Evolutionary conservation across 2,888 invertebrate species (phyloP), one percentile per base, ranked within the genome.

Genomic region (Ceratothoa steindachneri): DNA sequence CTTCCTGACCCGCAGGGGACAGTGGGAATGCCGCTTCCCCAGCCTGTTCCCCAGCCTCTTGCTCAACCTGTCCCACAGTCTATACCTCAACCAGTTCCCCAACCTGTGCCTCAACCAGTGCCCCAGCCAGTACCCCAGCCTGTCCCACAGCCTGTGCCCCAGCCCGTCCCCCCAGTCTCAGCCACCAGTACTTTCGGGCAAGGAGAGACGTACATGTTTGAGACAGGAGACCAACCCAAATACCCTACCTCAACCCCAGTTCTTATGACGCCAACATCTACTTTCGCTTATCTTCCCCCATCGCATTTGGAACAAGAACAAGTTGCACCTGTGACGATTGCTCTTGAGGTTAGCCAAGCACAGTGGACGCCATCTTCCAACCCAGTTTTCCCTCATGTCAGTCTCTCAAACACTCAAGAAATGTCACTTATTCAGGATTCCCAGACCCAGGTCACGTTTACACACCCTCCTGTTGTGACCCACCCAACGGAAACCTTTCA

Each of bases 121-220:
- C 60, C 60, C 12, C 60, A 60, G 1, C 60, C 60, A 12, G 12
- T 60, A 24, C 60, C 60, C 19, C 60, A 60, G 24, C 60, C 60
- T 2, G 60, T 60, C n/a, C 60, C 60, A 12, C 60, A 60, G 24
- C 60, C 60, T 60, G 60, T 60, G n/a, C 60, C 60, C 27, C 60
- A 60, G 19, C 60, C 60, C 24, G 22, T 60, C 12, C 60, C 60
- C 24, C 60, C 19, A 24, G 27, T 24, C 24, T 60, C 22, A 24
- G 27, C 12, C 27, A 24, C 12, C 24, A 12, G 22, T 2, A 24
- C 22, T 24, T 60, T 60, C 24, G 60, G 60, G 24, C 60, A 60
- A 60, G 52, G 52, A 3, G 60, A 60, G 2, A 15, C 60, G 1
- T 60, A 60, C 3, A 1, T 60, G n/a, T 60, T 22, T 60, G 60